Evolutionary conservation across 2,888 invertebrate species (phyloP), one percentile per base, ranked within the genome.

Genomic region (Caenorhabditis uteleia): DNA sequence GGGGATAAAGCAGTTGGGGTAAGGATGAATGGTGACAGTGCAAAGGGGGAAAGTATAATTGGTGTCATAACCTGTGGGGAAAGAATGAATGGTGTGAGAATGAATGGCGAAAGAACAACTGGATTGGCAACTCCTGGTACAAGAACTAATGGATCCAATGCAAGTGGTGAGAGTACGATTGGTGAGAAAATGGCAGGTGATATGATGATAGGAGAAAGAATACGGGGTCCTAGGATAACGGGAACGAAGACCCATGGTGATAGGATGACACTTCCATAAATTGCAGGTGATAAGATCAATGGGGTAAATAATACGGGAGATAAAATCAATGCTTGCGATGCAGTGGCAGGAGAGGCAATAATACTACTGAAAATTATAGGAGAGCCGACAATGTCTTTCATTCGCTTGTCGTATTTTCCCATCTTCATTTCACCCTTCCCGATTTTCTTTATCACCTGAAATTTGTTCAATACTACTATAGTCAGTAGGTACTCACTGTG

Each of bases 211-310:
- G 77, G 76, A 8, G 64, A 46, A 8, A 70, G 42, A 16, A 68
- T 43, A 51, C 67, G 66, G 14, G 69, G 68, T 16, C 40, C 45
- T 4, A 62, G 34, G 20, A 66, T 60, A 23, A 75, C 66, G 2
- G 75, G 74, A 8, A 77, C 66, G 44, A 78, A 75, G n/a, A 68
- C 38, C 75, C 77, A 75, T 8, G 78, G 77, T 16, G 73, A 73
- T 14, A 77, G 46, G 39, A 75, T 62, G 16, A 61, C 57, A 12
- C 61, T 29, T 21, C 67, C 64, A 26, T 50, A 69, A 25, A 72
- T 57, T 3, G 67, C 44, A 1, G 71, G 69, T 3, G 72, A 67
- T 6, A 60, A 29, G 5, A 72, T 39, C 5, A 74, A 33, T 4
- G 67, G 54, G 1, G 68, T 56, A 27, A 68, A 57, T 6, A 68